Base-by-base conservation (phyloP, 2,888 invertebrate species). In the Calliphora vomitoria region DNA sequence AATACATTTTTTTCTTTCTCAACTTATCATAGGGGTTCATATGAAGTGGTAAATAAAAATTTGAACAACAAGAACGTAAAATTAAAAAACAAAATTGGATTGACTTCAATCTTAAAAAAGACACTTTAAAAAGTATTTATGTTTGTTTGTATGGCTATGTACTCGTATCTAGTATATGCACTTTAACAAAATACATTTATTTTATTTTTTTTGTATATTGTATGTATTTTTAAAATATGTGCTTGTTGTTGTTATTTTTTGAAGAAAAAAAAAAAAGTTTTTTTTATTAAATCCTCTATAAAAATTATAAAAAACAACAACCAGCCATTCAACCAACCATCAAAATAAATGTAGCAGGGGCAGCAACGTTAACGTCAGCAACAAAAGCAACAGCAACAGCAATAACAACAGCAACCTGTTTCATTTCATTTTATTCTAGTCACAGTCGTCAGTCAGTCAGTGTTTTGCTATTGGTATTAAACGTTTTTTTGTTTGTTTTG, bases 391-490 rank as follows among this genome's bases (percentile, higher is more conserved):
- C 38, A 71, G 69, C 75, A 86, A 83, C 82, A 25, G 2, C 58
- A 85, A n/a, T n/a, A n/a, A 71, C 25, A 55, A 69, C 44, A 71
- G 69, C 75, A 86, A 83, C 84, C 78, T 79, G 85, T 85, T 76
- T 85, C 41, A 64, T 71, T 53, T 68, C 47, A 86, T 86, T 74
- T 82, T 68, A 82, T 82, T 82, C 82, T 78, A 86, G 78, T 82
- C 86, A 86, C 66, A 74, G 31, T 74, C 55, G 25, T 18, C 78
- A 69, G 80, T 38, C 62, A 55, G n/a, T 41, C 62, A 74, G 47
- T 50, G 58, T n/a, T 68, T 74, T 69, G 69, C 69, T 71, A 71
- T 80, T 80, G 71, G 80, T 71, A 80, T 71, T 50, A 62, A 80
- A 69, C 60, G n/a, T 11, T 15, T 47, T 35, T 0, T 38, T 20